Conservation (phyloP, 2,797 vertebrate genomes). For the Manis javanica region DNA sequence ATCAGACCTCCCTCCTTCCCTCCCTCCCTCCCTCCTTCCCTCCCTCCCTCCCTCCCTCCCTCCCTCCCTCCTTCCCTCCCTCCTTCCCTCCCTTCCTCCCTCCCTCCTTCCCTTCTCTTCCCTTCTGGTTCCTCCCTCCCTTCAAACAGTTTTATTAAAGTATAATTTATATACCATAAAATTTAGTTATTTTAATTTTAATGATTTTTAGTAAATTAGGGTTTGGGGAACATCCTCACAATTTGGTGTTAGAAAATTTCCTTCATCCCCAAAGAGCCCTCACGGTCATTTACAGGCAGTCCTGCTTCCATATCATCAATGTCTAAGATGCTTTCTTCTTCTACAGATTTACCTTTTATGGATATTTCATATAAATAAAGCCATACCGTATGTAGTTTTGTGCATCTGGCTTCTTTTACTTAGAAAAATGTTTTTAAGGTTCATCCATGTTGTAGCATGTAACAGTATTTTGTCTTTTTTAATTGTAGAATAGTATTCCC, state of each 20-base stretch:
- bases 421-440: background rate
- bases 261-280: background rate
- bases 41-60: background rate
- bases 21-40: background rate
- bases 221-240: background rate
- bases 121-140: background rate
- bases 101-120: background rate
- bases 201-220: background rate
- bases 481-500: background rate
- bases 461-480: background rate
- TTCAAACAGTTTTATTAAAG: background rate
- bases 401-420: background rate
- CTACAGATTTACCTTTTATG: background rate
- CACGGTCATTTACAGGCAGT: background rate
- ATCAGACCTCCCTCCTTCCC: background rate
- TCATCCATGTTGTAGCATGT: background rate
- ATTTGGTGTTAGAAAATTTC: background rate
- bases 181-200: background rate
- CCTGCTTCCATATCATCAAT: background rate
- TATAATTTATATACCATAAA: background rate
- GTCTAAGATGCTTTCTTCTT: background rate
- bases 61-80: too few species aligned
- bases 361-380: background rate
- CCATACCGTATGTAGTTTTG: background rate
- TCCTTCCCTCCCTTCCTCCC: too few species aligned